Percentiles rank a stretch among this genome's conserved stretches.
Evolutionary conservation across 1,140 invertebrate species (phyloP).

Genomic region (Antheraea mylitta): DNA sequence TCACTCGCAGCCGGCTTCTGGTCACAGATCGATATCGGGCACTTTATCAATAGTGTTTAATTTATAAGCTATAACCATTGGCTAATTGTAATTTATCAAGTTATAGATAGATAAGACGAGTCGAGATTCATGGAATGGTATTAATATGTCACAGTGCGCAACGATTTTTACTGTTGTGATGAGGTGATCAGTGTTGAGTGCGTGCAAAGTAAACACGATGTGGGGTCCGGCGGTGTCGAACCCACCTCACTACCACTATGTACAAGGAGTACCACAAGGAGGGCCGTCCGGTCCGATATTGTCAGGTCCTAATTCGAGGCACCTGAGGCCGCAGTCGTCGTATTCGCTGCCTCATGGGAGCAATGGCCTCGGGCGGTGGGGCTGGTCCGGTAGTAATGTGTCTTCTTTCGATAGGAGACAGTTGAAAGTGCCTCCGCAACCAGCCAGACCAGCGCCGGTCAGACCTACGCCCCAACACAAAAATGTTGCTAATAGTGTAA

Average conservation of each 20-base stretch:
- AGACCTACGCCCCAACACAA: slow-evolving; percentile 52
- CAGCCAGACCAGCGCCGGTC: slow-evolving; percentile 66
- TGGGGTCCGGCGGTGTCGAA: slow-evolving; percentile 74
- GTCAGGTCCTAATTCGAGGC: slow-evolving; percentile 48
- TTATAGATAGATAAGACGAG: slow-evolving; percentile 48
- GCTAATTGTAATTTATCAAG: slow-evolving; percentile 50
- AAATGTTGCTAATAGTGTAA: slow-evolving; percentile 59
- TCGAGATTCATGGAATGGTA: slow-evolving; percentile 41
- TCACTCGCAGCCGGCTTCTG: slow-evolving; percentile 46
- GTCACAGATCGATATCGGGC: slow-evolving; percentile 39
- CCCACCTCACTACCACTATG: slow-evolving; percentile 69
- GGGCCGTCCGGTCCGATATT: slow-evolving; percentile 57
- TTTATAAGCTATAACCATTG: slow-evolving; percentile 51
- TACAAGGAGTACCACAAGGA: slow-evolving; percentile 53
- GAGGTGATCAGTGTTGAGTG: slow-evolving; percentile 56
- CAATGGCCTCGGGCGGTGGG: slow-evolving; percentile 64
- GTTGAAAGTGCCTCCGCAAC: slow-evolving; percentile 69
- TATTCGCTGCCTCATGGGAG: slow-evolving; percentile 68
- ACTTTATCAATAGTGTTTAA: slow-evolving; percentile 51
- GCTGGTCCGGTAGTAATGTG: slow-evolving; percentile 62
- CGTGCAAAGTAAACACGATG: slow-evolving; percentile 52
- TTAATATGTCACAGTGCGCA: slow-evolving; percentile 47
- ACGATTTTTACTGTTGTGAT: slow-evolving; percentile 48
- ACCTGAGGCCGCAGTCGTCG: slow-evolving; percentile 66
- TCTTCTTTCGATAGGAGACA: slow-evolving; percentile 73